These are phyloP conservation scores for Aporophyla nigra DNA, from an alignment of 2,888 invertebrate species.

Conservation along the genomic window DNA sequence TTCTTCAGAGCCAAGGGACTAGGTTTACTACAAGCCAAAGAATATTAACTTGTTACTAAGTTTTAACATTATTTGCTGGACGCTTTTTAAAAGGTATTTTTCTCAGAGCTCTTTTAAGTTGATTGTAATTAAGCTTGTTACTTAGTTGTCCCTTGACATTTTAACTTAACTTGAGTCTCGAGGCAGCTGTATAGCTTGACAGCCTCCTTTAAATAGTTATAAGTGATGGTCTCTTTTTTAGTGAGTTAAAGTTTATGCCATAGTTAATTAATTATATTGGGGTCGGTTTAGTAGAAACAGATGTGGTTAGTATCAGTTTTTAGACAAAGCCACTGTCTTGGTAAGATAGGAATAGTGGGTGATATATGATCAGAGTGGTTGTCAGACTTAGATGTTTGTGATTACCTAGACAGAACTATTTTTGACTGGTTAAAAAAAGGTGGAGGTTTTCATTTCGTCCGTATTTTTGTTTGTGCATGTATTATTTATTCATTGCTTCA, in stretches of 20 bases:
- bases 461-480: too few species aligned
- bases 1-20: neutral
- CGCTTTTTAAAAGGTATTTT: conserved; percentile 52
- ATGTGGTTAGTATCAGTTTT: conserved; percentile 7
- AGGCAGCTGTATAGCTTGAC: conserved; percentile 26
- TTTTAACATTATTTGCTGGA: conserved; percentile 31
- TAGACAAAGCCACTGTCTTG: neutral
- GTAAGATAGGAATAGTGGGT: neutral
- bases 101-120: conserved; percentile 44
- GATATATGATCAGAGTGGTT: neutral
- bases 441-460: too few species aligned
- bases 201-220: conserved; percentile 40
- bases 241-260: conserved; percentile 11
- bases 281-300: neutral
- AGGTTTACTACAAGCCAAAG: conserved; percentile 5
- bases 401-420: neutral
- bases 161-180: conserved; percentile 45
- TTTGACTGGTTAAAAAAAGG: too few species aligned
- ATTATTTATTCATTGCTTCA: too few species aligned
- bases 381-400: neutral
- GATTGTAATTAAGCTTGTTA: conserved; percentile 64
- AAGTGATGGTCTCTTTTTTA: conserved; percentile 31
- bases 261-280: conserved; percentile 6
- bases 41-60: conserved; percentile 39
- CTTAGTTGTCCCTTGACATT: conserved; percentile 56